A percentile compares a stretch with the other conserved stretches of the same genome.
These are phyloP conservation scores for Pteronotus mesoamericanus DNA, from an alignment of 2,797 vertebrate species.

Conservation along the genomic window DNA sequence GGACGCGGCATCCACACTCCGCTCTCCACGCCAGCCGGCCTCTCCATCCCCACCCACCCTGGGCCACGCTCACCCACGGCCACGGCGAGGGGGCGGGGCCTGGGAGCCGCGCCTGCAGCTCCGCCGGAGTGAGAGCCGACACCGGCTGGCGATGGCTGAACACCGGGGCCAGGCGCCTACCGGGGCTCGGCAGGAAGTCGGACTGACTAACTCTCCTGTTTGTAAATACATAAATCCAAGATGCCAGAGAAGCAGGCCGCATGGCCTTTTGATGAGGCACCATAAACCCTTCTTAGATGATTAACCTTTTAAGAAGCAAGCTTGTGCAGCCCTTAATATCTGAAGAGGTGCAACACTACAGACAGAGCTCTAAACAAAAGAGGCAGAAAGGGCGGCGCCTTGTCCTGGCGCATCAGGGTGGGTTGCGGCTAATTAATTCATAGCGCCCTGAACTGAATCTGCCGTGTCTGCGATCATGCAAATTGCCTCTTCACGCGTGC, in stretches of 20 bases:
- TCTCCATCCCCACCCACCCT: no score
- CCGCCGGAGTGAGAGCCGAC: no score
- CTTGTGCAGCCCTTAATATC: slow-evolving; percentile 41
- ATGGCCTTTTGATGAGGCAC: slow-evolving; percentile 8
- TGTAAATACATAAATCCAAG: slow-evolving; percentile 42
- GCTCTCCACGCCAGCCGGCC: no score
- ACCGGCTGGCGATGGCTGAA: no score
- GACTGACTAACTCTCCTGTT: slow-evolving; percentile 22
- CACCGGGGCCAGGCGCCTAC: no score
- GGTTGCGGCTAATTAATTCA: slow-evolving; percentile 55
- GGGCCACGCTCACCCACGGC: no score
- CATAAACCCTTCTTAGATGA: slow-evolving; percentile 57
- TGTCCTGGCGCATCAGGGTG: slow-evolving; percentile 30
- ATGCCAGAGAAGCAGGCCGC: slow-evolving; percentile 34
- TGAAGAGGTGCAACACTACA: slow-evolving; percentile 31
- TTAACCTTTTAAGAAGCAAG: slow-evolving; percentile 57
- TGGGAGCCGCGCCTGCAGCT: no score
- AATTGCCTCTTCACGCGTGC: slow-evolving; percentile 70
- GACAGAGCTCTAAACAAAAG: slow-evolving; percentile 37
- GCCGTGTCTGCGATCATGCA: slow-evolving; percentile 46
- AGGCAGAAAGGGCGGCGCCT: neutral
- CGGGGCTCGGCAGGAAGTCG: neutral
- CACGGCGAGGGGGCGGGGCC: no score
- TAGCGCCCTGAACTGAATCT: slow-evolving; percentile 41
- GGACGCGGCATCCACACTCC: neutral